Percentiles rank a stretch among this genome's conserved stretches.
These are phyloP conservation scores for Brachyptera risi DNA, from an alignment of 2,888 invertebrate genomes.

Conservation along the genomic window DNA sequence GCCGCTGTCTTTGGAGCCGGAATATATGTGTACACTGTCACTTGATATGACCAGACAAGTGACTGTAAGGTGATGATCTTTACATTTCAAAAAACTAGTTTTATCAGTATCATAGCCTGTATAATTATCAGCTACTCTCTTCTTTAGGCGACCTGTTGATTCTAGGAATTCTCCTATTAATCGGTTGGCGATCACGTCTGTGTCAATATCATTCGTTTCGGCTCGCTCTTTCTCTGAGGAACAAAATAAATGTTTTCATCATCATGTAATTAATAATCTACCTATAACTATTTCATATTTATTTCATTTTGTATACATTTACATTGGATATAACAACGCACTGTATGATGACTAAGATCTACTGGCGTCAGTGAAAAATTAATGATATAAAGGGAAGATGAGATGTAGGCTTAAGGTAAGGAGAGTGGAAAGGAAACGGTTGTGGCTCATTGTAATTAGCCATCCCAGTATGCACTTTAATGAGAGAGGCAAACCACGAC, in stretches of 20 bases:
- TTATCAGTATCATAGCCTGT: conserved; percentile 43
- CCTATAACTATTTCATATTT: too few species aligned
- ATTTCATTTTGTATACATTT: too few species aligned
- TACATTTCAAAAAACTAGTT: conserved; percentile 59
- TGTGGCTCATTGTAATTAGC: too few species aligned
- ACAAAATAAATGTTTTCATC: background rate
- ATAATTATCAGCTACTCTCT: conserved; percentile 65
- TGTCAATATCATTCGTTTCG: conserved; percentile 59
- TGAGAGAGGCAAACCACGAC: too few species aligned
- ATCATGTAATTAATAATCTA: too few species aligned
- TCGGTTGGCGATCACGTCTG: conserved; percentile 65
- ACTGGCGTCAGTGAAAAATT: too few species aligned
- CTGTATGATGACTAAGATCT: too few species aligned
- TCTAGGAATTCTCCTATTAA: conserved; percentile 82
- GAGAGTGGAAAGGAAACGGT: too few species aligned
- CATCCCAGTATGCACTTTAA: too few species aligned
- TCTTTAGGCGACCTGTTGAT: conserved; percentile 74
- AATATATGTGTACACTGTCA: conserved; percentile 68
- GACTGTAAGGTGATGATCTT: conserved; percentile 72
- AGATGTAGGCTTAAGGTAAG: too few species aligned
- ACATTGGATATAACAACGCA: too few species aligned
- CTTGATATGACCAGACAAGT: conserved; percentile 76
- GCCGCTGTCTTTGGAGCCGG: conserved; percentile 83
- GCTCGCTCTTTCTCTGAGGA: conserved; percentile 59
- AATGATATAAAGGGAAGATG: too few species aligned